A percentile compares a stretch with the other conserved stretches of the same genome.
Conservation (phyloP, 2,797 vertebrate species). For the Eurystomus glaucurus region DNA sequence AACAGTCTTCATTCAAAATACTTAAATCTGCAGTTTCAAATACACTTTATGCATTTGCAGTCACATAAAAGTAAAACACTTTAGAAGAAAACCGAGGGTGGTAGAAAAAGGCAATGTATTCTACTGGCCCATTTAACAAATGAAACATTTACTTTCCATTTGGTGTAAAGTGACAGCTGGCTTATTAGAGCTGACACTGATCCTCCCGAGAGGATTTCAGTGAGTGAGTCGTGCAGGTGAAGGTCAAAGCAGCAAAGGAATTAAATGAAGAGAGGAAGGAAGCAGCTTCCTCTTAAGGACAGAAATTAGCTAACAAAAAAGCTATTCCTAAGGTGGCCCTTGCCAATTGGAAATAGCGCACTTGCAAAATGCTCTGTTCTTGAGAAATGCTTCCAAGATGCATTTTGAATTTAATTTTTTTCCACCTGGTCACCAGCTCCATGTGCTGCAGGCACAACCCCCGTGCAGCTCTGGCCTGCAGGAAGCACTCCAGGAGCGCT, state of each 20-base stretch:
- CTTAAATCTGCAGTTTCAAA: constrained; percentile 31
- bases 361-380: background rate
- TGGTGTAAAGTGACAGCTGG: constrained; percentile 78
- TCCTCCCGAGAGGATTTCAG: constrained; percentile 75
- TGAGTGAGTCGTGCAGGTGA: constrained; percentile 66
- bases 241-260: constrained; percentile 66
- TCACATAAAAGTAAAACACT: constrained; percentile 14
- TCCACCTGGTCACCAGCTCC: background rate
- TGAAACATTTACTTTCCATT: constrained; percentile 75
- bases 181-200: constrained; percentile 81
- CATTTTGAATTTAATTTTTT: background rate
- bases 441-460: background rate
- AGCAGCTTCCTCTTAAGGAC: constrained; percentile 9
- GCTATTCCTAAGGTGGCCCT: fast-evolving
- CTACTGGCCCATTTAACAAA: constrained; percentile 52
- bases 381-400: fast-evolving
- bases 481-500: fast-evolving
- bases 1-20: constrained; percentile 27
- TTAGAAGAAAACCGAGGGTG: background rate
- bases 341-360: fast-evolving
- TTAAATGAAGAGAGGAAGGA: constrained; percentile 60
- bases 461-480: background rate
- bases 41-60: background rate
- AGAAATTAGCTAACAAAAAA: constrained; percentile 3
- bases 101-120: background rate